Conservation (phyloP, 2,888 invertebrate species). For the Therioaphis trifolii region DNA sequence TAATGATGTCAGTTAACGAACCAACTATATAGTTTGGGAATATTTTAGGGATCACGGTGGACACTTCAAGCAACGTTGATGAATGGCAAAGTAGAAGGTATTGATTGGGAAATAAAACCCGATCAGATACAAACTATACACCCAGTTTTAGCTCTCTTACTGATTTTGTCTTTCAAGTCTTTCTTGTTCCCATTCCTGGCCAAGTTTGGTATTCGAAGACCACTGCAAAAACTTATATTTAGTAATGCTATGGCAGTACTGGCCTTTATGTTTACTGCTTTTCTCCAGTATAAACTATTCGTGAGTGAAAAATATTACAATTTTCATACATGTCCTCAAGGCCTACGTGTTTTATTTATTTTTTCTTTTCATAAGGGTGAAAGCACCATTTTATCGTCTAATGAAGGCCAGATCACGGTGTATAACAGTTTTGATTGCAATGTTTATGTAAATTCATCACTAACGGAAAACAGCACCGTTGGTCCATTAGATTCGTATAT, state of each 20-base stretch:
- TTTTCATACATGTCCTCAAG: too few species aligned
- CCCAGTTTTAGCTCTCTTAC: slow-evolving; percentile 83
- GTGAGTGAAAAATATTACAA: too few species aligned
- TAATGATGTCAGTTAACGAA: too few species aligned
- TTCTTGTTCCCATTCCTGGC: slow-evolving; percentile 83
- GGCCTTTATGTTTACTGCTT: slow-evolving; percentile 87
- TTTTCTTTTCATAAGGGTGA: slow-evolving; percentile 26
- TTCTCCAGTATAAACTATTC: slow-evolving; percentile 71
- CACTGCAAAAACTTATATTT: slow-evolving; percentile 85
- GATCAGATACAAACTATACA: slow-evolving; percentile 97
- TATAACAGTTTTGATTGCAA: slow-evolving; percentile 47
- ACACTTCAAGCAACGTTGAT: slow-evolving; percentile 83
- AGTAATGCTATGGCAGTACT: slow-evolving; percentile 89
- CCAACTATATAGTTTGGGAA: not conserved
- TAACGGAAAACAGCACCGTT: not conserved
- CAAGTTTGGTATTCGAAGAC: slow-evolving; percentile 78
- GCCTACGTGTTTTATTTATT: too few species aligned
- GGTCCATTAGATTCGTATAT: not conserved
- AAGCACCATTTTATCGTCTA: slow-evolving; percentile 22
- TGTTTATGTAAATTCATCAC: not conserved
- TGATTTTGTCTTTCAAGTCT: slow-evolving; percentile 86
- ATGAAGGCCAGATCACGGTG: not conserved
- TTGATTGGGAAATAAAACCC: slow-evolving; percentile 80
- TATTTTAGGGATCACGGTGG: slow-evolving; percentile 66
- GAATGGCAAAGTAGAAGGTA: slow-evolving; percentile 79